Percentiles rank a stretch among this genome's conserved stretches.
These are phyloP conservation scores for Hirtodrosophila histrioides DNA, from an alignment of 2,888 invertebrate species.

Conservation along the genomic window DNA sequence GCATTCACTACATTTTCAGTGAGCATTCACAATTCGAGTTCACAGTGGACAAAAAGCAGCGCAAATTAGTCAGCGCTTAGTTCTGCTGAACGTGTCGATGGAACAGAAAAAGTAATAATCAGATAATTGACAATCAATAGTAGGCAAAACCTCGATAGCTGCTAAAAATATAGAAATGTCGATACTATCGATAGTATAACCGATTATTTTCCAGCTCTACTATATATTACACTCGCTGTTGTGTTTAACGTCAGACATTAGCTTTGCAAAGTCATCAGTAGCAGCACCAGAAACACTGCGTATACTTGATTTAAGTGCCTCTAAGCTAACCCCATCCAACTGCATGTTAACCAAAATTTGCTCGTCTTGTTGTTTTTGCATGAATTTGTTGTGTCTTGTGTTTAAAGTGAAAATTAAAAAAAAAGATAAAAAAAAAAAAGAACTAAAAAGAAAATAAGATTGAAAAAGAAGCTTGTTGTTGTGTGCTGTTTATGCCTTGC, in stretches of 20 bases:
- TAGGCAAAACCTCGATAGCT: too few species aligned
- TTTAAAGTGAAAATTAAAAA: slow-evolving; percentile 47
- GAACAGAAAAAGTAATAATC: too few species aligned
- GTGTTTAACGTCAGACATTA: not conserved
- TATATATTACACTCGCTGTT: too few species aligned
- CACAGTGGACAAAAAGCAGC: too few species aligned
- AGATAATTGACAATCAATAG: too few species aligned
- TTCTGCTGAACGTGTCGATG: too few species aligned
- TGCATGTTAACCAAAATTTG: slow-evolving; percentile 50
- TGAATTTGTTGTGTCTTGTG: slow-evolving; percentile 49
- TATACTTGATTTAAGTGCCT: slow-evolving; percentile 41
- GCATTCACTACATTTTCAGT: too few species aligned
- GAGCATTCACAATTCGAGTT: too few species aligned
- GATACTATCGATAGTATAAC: too few species aligned
- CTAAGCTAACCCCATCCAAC: slow-evolving; percentile 28
- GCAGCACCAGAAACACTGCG: slow-evolving; percentile 24
- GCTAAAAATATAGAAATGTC: too few species aligned
- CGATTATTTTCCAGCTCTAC: too few species aligned
- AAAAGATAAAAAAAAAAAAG: slow-evolving; percentile 2
- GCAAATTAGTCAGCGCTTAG: too few species aligned
- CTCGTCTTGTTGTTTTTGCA: slow-evolving; percentile 36
- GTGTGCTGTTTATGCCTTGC: slow-evolving; percentile 39
- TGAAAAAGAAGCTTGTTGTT: slow-evolving; percentile 16
- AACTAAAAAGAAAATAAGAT: not conserved
- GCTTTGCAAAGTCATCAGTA: slow-evolving; percentile 26